Evolutionary conservation across 2,797 vertebrate genomes (phyloP).

Genomic region (Heteromormyrus szaboi): DNA sequence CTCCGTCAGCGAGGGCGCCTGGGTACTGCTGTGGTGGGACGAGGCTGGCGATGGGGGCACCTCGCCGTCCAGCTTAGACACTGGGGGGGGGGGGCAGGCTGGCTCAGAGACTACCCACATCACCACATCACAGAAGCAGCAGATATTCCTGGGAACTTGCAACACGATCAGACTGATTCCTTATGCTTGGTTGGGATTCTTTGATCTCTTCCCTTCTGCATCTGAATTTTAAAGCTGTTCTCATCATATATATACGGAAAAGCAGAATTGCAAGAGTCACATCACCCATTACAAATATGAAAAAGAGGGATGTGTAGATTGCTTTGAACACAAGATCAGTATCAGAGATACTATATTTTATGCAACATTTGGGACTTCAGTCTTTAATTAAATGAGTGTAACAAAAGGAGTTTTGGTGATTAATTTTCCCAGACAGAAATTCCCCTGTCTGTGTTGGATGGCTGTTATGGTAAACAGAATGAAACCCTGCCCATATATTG

Average conservation of each 20-base stretch:
- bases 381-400: background rate
- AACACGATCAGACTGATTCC: background rate
- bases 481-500: background rate
- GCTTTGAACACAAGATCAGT: background rate
- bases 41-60: constrained; percentile 77
- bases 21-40: constrained; percentile 82
- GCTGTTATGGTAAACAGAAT: background rate
- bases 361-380: background rate
- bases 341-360: background rate
- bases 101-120: constrained; percentile 26
- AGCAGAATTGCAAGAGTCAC: background rate
- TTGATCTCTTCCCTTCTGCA: background rate
- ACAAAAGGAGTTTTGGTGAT: background rate
- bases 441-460: background rate
- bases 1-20: constrained; percentile 73
- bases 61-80: constrained; percentile 77
- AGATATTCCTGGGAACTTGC: background rate
- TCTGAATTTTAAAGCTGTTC: background rate
- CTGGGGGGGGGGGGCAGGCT: constrained; percentile 33
- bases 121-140: background rate
- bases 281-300: background rate
- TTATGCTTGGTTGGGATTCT: background rate
- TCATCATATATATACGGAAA: background rate
- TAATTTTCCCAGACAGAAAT: background rate
- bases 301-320: background rate